Base-by-base conservation (phyloP, 2,888 invertebrate genomes). In the Anoncus sp. region DNA sequence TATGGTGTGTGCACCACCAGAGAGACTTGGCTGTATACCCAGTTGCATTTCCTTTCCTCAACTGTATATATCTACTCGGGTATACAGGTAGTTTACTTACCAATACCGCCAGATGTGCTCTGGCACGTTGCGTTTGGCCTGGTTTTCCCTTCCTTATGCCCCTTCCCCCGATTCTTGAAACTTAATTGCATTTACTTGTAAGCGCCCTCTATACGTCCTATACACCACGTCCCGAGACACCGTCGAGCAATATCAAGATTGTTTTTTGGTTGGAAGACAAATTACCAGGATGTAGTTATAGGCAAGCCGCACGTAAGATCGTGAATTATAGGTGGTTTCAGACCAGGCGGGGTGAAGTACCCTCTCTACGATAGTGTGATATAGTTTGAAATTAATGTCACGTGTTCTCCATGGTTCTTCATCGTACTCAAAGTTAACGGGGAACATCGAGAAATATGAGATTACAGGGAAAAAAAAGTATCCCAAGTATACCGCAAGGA, bases 111-210 rank as follows among this genome's bases (percentile, higher is more conserved):
- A 47, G 66, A 71, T 24, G 66, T 71, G 53, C 65, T 35, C 66
- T 27, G 49, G 51, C 63, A 62, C 65, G 27, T 78, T 67, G 66
- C 59, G 69, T 59, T 69, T 71, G 43, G 47, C 66, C 47, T 43
- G 43, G 59, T 69, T 63, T 66, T 27, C 53, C 40, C 40, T 47
- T 12, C 9, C 16, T 16, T 14, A 20, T n/a, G 6, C 18, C 20
- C 45, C 55, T 9, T 14, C 62, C 14, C 49, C 22, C 20, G 35
- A 35, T 38, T 22, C 47, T 65, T 14, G 53, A 69, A 69, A 70
- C 77, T 77, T 77, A 73, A 77, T 77, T 77, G 69, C 77, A 77
- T 73, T 73, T 73, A 73, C 73, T 73, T 69, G 73, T 69, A 73
- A 69, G 47, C 49, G 43, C 43, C 49, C 43, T 43, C 63, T 57